Base-by-base conservation (phyloP, 2,797 vertebrate genomes). In the Eupleurogrammus muticus region DNA sequence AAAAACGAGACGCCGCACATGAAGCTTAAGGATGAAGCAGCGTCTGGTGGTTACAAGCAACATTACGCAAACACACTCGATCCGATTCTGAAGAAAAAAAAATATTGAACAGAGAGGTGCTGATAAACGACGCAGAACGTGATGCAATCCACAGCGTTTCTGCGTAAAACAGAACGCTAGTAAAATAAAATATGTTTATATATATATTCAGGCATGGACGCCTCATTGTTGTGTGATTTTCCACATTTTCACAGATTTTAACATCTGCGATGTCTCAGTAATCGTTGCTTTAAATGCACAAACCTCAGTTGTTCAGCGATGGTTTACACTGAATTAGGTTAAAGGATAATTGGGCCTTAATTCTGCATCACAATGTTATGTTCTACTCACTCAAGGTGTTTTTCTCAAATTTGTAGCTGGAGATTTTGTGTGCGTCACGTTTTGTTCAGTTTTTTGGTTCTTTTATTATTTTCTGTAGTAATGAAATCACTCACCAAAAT, bases 241-340 rank as follows among this genome's bases (percentile, higher is more conserved):
- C 2, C 5, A 7, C 7, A 23, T 19, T 53, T 19, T 28, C 0
- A 17, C 9, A 5, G 14, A n/a, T 67, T 7, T 13, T 19, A 28
- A n/a, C 60, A 70, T 62, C 48, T 73, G n/a, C n/a, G n/a, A n/a
- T n/a, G 24, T 2, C 32, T 50, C 49, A 19, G 47, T 9, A 13
- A 14, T 24, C 16, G 75, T 65, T 73, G 66, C 77, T 42, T 80
- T 77, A 76, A n/a, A 40, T 50, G 59, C 44, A 56, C 28, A 54
- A 61, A 20, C 4, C 21, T 46, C 70, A 68, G 51, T 55, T 61
- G 48, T 20, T 71, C 11, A 32, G 0, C 21, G 21, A 9, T 0
- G 2, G 16, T 56, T 67, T 23, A 7, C 54, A n/a, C 7, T 48
- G 14, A 50, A 24, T 0, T 40, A 4, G 50, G 50, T 53, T 46